Percentiles rank a stretch among this genome's conserved stretches.
Conservation (phyloP, 2,888 invertebrate species). For the Sinodicranocentrus sp. region DNA sequence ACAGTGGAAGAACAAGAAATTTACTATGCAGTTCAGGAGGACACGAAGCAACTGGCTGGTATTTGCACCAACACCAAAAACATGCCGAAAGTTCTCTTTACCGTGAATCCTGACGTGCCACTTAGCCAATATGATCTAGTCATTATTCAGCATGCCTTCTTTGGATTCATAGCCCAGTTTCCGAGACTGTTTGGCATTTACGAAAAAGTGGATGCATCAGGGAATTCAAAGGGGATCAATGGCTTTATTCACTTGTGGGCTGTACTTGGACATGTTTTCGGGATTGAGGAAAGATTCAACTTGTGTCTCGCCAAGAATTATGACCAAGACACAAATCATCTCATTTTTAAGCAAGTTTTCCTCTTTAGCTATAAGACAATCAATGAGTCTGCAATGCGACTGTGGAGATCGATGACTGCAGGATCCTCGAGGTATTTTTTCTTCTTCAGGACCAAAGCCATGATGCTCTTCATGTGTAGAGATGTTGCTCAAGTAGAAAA, state of each 20-base stretch:
- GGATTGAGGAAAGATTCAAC: constrained; percentile 74
- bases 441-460: constrained; percentile 69
- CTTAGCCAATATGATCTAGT: constrained; percentile 75
- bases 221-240: constrained; percentile 58
- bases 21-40: constrained; percentile 61
- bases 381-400: constrained; percentile 66
- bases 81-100: constrained; percentile 72
- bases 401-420: constrained; percentile 70
- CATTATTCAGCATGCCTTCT: constrained; percentile 73
- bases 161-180: constrained; percentile 71
- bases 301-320: constrained; percentile 67
- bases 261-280: constrained; percentile 70
- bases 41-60: constrained; percentile 55
- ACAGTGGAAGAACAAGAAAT: constrained; percentile 63
- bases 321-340: constrained; percentile 71
- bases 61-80: constrained; percentile 59
- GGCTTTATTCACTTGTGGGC: constrained; percentile 76
- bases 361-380: constrained; percentile 72
- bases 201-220: constrained; percentile 42
- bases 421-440: constrained; percentile 70
- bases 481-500: constrained; percentile 70
- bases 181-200: constrained; percentile 74
- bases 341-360: constrained; percentile 73
- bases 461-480: constrained; percentile 73
- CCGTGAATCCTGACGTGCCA: constrained; percentile 74